Base-by-base conservation (phyloP, 1,140 invertebrate genomes). In the Papilio polyxenes region DNA sequence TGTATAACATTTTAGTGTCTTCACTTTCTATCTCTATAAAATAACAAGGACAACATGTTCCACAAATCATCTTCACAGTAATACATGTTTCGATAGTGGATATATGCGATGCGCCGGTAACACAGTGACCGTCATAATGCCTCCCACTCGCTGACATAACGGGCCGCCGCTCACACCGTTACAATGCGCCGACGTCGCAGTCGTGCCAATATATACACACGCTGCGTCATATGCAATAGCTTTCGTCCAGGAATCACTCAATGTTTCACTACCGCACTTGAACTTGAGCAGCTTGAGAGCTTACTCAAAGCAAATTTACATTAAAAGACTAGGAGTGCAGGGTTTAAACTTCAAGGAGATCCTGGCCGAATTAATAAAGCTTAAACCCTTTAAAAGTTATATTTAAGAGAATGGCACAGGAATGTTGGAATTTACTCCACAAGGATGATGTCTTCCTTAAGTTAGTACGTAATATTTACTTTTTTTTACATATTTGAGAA, bases 81-180 rank as follows among this genome's bases (percentile, higher is more conserved):
- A 3, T 51, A 51, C 7, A 10, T 17, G 53, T 77, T 74, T 72
- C 82, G 72, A 75, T 49, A 62, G 77, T 82, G 40, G 72, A 59
- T 78, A 81, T 75, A 77, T 78, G 82, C 51, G 23, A 77, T 76
- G 82, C 81, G 40, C 83, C 59, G 48, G 83, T 88, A 88, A 87
- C 87, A 86, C 85, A 86, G 85, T 89, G 86, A 90, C 87, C 87
- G 89, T 84, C 84, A 88, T 90, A 79, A 62, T 23, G 75, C 81
- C 48, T 62, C 37, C 78, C 74, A 62, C 81, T 84, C 62, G 77
- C 85, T 88, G 85, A 87, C 83, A 88, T 88, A 88, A 88, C 85
- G 87, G 87, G 65, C 65, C 65, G 65, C 65, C 65, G 65, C 13
- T 72, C 65, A 72, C 65, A 72, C 65, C 65, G 65, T 72, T 72